Evolutionary conservation across 2,113 vertebrate genomes (phyloP).

Genomic region (Malaclemys terrapin): DNA sequence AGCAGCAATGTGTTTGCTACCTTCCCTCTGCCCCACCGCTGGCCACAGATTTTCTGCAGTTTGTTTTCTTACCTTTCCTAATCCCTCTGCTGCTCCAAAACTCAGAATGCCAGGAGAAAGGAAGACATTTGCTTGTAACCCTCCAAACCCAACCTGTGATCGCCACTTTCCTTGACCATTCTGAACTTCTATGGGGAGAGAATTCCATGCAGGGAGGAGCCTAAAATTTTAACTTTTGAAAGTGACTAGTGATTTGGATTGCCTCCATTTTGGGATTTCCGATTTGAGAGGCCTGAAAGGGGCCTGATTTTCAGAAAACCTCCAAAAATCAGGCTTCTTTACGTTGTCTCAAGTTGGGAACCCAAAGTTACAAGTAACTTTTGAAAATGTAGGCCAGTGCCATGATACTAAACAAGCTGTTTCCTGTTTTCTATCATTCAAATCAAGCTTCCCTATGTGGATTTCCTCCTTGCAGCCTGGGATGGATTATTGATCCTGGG

Average conservation of each 20-base stretch:
- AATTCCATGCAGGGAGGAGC: neutral
- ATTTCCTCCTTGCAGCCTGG: constrained; percentile 49
- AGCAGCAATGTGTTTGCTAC: neutral
- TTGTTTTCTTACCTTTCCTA: neutral
- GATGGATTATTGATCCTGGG: constrained; percentile 44
- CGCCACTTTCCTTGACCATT: neutral
- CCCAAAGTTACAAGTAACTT: constrained; percentile 4
- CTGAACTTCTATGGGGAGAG: neutral
- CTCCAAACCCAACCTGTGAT: neutral
- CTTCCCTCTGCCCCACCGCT: neutral
- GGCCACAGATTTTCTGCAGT: neutral
- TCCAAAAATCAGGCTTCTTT: neutral
- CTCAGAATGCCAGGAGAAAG: neutral
- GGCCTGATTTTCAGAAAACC: neutral
- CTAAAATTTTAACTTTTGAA: neutral
- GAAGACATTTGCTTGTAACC: neutral
- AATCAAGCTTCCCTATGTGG: constrained; percentile 43
- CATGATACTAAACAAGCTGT: neutral
- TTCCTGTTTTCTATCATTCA: constrained; percentile 44
- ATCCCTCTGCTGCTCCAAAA: neutral
- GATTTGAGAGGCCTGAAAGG: neutral
- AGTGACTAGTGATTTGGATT: neutral
- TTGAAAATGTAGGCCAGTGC: constrained; percentile 16
- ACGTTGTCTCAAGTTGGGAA: neutral
- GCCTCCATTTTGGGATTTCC: neutral